Evolutionary conservation across 1,140 invertebrate genomes (phyloP), one percentile per base, ranked within the genome.

Genomic region (Solenopsis fugax): DNA sequence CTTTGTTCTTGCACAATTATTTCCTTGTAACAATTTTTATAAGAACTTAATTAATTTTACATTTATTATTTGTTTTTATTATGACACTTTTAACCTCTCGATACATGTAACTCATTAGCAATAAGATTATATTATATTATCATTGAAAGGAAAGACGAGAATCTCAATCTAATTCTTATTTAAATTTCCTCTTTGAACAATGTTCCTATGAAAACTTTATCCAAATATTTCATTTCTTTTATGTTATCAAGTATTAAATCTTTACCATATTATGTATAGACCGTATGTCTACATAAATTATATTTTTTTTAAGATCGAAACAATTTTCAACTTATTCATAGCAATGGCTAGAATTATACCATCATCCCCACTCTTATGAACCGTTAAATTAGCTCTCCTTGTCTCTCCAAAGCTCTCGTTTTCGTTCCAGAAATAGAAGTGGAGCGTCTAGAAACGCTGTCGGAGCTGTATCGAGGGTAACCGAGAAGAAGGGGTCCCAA

Each of bases 161-260:
- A 4, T 29, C 1, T 48, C 12, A 12, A 60, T 29, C 13, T 29
- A 4, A 2, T 21, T 9, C n/a, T 4, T 2, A 60, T 29, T 71
- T 48, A 24, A 29, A 82, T 50, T 45, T 69, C 4, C 2, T 60
- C 1, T 21, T 16, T n/a, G 4, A 4, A 78, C 7, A 3, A 24
- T 41, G 18, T 75, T 93, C 93, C 93, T 88, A 77, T 54, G 69
- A 93, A 84, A 34, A 94, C 88, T 75, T 92, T 88, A 13, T 94
- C 90, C 48, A 95, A 45, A 64, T 94, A 95, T 48, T 73, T 54
- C 90, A 95, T 92, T 6, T 90, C 56, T 18, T 92, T 90, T 7
- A 93, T 50, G 69, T 62, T 84, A 18, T 93, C 92, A 80, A 90
- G 93, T 29, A 50, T 93, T 12, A 93, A 34, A 5, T 71, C 52